Percentiles rank a stretch among this genome's conserved stretches.
These are phyloP conservation scores for Platyura marginata DNA, from an alignment of 1,140 invertebrate species.

Conservation along the genomic window DNA sequence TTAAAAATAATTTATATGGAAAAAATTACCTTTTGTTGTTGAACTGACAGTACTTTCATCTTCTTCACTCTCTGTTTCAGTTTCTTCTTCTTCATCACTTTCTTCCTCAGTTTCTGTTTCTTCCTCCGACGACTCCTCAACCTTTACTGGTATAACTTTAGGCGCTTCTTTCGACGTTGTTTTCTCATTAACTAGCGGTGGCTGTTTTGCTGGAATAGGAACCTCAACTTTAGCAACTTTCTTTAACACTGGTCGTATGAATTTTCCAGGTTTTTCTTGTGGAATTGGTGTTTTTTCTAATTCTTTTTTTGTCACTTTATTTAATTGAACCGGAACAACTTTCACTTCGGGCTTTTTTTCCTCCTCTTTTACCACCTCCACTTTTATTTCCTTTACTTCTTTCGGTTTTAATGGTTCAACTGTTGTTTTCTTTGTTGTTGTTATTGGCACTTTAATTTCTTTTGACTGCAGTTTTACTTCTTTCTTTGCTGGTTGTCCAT, in stretches of 20 bases:
- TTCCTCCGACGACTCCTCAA: slow-evolving; percentile 6
- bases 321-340: neutral
- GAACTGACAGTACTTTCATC: slow-evolving; percentile 1
- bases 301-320: neutral
- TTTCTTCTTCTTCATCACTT: slow-evolving; percentile 19
- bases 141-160: slow-evolving; percentile 3
- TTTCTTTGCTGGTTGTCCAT: slow-evolving; percentile 12
- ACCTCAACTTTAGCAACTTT: neutral
- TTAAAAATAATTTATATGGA: too few species aligned
- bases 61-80: slow-evolving; percentile 17
- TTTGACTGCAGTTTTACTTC: slow-evolving; percentile 6
- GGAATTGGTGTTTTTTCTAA: too few species aligned
- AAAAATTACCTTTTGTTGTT: neutral
- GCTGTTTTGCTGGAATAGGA: neutral
- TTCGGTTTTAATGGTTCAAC: slow-evolving; percentile 7
- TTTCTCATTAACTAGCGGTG: neutral
- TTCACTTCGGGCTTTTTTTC: neutral
- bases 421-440: neutral
- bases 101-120: slow-evolving; percentile 18
- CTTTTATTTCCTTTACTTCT: neutral
- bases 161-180: neutral
- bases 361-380: neutral
- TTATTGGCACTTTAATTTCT: slow-evolving; percentile 6
- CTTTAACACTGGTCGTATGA: neutral
- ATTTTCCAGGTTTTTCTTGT: neutral